phyloP scores from a whole-genome alignment of 2,113 vertebrate species.

The Bagarius yarrelli region DNA sequence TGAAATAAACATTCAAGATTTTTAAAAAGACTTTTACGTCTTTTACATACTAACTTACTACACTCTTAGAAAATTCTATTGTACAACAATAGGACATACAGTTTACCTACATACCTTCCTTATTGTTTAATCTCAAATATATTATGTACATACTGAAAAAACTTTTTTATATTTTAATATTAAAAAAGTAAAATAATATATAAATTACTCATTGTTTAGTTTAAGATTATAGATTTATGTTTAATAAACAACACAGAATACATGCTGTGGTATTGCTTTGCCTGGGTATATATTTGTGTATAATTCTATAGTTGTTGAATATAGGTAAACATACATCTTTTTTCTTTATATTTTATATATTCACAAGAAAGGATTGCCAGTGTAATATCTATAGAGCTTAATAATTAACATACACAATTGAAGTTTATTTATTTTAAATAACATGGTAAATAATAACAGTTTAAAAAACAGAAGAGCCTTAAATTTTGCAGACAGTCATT shows the following conservation, averaged over 20 bases:
- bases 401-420: constrained; percentile 66
- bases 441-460: constrained; percentile 62
- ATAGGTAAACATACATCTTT: constrained; percentile 20
- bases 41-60: neutral
- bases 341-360: constrained; percentile 31
- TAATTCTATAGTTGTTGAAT: neutral
- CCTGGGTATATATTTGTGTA: constrained; percentile 17
- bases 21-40: too few relatives aligned
- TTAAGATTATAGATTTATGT: neutral
- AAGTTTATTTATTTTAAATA: constrained; percentile 60
- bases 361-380: constrained; percentile 44
- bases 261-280: neutral
- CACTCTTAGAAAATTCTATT: neutral
- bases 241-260: neutral
- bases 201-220: neutral
- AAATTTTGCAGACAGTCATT: constrained; percentile 60
- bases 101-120: neutral
- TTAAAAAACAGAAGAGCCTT: constrained; percentile 56
- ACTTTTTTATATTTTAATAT: neutral
- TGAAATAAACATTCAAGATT: neutral
- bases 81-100: too few relatives aligned
- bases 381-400: constrained; percentile 56
- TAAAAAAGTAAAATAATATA: neutral
- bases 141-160: too few relatives aligned
- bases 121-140: neutral